A percentile compares a stretch with the other conserved stretches of the same genome.
phyloP scores from a whole-genome alignment of 2,888 invertebrate species.

The Spialia ferax region DNA sequence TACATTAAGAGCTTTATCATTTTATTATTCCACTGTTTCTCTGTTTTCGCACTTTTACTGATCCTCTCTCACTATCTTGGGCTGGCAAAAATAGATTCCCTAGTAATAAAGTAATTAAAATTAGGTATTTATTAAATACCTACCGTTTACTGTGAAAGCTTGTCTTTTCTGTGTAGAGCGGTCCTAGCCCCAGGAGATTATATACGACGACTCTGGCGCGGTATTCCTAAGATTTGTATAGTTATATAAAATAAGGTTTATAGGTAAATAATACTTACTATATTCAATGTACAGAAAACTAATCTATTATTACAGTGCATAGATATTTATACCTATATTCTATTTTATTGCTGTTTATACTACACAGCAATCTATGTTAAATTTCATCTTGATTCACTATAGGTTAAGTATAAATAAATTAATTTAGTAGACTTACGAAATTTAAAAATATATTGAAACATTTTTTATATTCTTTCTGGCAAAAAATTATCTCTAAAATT shows the following conservation, averaged over 20 bases:
- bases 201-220: constrained; percentile 35
- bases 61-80: too few species aligned
- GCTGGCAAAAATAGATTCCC: too few species aligned
- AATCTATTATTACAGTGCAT: constrained; percentile 24
- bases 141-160: neutral
- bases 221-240: constrained; percentile 34
- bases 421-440: neutral
- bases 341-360: constrained; percentile 18
- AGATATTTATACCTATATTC: constrained; percentile 15
- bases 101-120: too few species aligned
- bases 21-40: too few species aligned
- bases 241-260: constrained; percentile 28
- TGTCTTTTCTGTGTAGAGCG: neutral
- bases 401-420: neutral
- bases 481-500: too few species aligned
- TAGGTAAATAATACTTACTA: constrained; percentile 20
- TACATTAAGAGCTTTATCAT: too few species aligned
- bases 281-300: constrained; percentile 33
- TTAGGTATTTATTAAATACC: neutral
- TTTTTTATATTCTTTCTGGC: too few species aligned
- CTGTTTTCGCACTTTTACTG: too few species aligned
- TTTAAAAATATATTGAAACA: neutral
- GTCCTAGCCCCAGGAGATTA: constrained; percentile 14
- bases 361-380: constrained; percentile 11
- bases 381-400: constrained; percentile 10